These are phyloP conservation scores for Syngnathus typhle DNA, from an alignment of 2,113 vertebrate species.

Conservation along the genomic window DNA sequence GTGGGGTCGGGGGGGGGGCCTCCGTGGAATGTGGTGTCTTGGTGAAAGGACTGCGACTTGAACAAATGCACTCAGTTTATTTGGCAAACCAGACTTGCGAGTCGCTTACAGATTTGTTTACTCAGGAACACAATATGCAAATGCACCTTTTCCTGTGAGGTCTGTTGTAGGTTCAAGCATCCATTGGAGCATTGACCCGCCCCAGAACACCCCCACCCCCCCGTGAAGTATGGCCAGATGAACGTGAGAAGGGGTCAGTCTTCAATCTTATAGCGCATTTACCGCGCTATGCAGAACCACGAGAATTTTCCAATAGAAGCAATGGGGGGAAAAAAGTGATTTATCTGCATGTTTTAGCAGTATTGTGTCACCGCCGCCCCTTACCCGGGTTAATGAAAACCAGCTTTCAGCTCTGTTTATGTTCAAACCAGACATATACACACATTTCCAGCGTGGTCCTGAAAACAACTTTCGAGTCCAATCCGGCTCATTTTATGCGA, in stretches of 20 bases:
- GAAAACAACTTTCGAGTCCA: not conserved
- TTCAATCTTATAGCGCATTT: not conserved
- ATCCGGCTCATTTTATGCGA: not conserved
- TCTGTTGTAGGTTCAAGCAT: not conserved
- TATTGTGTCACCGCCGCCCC: slow-evolving; percentile 3
- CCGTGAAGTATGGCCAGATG: not conserved
- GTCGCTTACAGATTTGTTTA: slow-evolving; percentile 57
- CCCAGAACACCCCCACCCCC: not conserved
- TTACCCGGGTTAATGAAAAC: not conserved
- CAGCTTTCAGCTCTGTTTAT: slow-evolving; percentile 5
- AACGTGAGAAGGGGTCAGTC: not conserved
- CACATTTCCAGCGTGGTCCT: not conserved
- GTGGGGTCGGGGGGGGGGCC: slow-evolving; percentile 58
- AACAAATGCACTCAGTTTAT: slow-evolving; percentile 68
- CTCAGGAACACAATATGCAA: slow-evolving; percentile 42
- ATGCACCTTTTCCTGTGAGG: slow-evolving; percentile 29
- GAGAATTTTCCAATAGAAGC: not conserved
- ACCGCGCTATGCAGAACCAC: not conserved
- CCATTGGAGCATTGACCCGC: not conserved
- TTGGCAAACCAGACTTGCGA: slow-evolving; percentile 64
- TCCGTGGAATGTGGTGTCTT: slow-evolving; percentile 69
- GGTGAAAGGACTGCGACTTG: slow-evolving; percentile 64
- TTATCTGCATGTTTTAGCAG: not conserved
- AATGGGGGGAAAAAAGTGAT: not conserved
- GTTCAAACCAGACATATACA: slow-evolving; percentile 4